These are phyloP conservation scores for Spizaetus ornatus DNA, from an alignment of 2,113 vertebrate species.

Conservation along the genomic window DNA sequence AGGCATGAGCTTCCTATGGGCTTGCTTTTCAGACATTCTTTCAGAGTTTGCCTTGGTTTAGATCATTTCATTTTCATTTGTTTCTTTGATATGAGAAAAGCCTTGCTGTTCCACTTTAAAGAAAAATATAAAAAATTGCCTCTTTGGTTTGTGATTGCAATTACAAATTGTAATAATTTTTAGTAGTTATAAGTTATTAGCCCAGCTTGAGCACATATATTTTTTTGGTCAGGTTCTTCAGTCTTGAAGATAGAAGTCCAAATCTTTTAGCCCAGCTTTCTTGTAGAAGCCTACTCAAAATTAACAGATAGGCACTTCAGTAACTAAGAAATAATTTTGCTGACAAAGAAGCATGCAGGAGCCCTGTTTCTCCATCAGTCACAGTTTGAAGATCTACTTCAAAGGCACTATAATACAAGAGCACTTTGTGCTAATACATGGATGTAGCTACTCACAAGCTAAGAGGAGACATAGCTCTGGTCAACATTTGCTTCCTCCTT, in stretches of 20 bases:
- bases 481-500: not conserved
- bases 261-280: not conserved
- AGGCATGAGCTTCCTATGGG: not conserved
- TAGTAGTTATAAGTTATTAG: not conserved
- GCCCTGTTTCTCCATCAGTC: not conserved
- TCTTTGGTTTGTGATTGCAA: accelerated
- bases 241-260: not conserved
- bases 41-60: not conserved
- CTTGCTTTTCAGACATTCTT: not conserved
- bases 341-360: not conserved
- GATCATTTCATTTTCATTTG: not conserved
- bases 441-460: not conserved
- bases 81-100: not conserved
- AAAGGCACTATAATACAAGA: not conserved
- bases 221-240: not conserved
- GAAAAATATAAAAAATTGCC: not conserved
- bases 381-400: not conserved
- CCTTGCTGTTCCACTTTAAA: not conserved
- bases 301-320: not conserved
- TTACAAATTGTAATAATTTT: not conserved
- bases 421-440: not conserved
- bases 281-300: not conserved
- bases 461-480: not conserved
- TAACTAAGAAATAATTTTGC: not conserved
- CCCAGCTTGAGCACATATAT: not conserved